Evolutionary conservation across 2,113 vertebrate genomes (phyloP).

Genomic region (Hyaena hyaena): DNA sequence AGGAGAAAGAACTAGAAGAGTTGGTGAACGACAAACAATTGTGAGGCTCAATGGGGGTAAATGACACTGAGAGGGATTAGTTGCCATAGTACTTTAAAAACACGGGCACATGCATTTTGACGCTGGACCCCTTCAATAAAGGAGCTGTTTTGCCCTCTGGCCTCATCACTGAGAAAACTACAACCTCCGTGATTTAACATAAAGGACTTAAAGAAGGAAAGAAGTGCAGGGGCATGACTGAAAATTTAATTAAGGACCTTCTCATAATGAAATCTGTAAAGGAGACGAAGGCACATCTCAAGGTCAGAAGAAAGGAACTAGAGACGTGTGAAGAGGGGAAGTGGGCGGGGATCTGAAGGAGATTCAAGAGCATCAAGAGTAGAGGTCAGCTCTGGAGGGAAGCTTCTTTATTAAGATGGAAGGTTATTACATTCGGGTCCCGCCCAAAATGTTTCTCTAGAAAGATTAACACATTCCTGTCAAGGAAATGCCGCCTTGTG

Average conservation of each 20-base stretch:
- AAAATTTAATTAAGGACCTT: slow-evolving; percentile 66
- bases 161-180: slow-evolving; percentile 47
- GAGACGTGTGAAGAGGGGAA: not conserved
- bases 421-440: not conserved
- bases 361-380: not conserved
- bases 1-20: slow-evolving; percentile 3
- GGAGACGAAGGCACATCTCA: not conserved
- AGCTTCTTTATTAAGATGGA: not conserved
- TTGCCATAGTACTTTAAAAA: slow-evolving; percentile 67
- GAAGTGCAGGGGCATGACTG: slow-evolving; percentile 37
- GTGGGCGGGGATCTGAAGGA: not conserved
- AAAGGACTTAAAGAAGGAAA: slow-evolving; percentile 48
- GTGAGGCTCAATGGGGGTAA: slow-evolving; percentile 48
- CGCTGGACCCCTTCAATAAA: slow-evolving; percentile 32
- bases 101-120: slow-evolving; percentile 23
- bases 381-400: not conserved
- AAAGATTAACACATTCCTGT: not conserved
- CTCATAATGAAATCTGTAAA: not conserved
- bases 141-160: slow-evolving; percentile 35
- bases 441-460: not conserved
- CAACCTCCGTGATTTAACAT: slow-evolving; percentile 60
- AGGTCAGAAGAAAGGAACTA: not conserved
- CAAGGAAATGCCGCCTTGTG: not conserved
- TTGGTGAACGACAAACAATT: slow-evolving; percentile 4
- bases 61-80: slow-evolving; percentile 14